These are phyloP conservation scores for Alces alces DNA, from an alignment of 2,113 vertebrate species.

Conservation along the genomic window DNA sequence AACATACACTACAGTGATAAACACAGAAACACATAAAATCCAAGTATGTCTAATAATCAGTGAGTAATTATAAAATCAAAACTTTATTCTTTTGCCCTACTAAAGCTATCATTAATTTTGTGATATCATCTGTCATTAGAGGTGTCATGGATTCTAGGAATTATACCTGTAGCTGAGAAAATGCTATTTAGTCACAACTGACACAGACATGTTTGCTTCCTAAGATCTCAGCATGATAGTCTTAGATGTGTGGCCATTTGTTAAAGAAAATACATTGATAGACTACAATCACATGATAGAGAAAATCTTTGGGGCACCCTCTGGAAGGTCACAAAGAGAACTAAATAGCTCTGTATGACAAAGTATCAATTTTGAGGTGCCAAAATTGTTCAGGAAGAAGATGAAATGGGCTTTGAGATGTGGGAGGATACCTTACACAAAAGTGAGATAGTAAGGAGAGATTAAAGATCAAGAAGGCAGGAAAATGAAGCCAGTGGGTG, in stretches of 20 bases:
- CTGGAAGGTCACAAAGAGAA: background rate
- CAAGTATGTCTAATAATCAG: background rate
- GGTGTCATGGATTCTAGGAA: background rate
- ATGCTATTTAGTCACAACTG: background rate
- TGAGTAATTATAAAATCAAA: background rate
- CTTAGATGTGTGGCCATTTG: background rate
- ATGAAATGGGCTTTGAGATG: background rate
- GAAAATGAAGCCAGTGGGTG: background rate
- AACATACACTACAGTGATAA: background rate
- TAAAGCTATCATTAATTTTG: background rate
- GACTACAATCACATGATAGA: background rate
- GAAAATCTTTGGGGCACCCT: background rate
- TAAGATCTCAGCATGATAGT: background rate
- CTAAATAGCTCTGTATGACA: background rate
- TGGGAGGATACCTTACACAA: background rate
- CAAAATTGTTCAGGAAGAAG: constrained; percentile 7
- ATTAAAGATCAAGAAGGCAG: background rate
- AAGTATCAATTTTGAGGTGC: constrained; percentile 1
- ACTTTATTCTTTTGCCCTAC: background rate
- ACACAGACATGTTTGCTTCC: background rate
- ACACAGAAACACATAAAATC: background rate
- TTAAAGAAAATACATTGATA: background rate
- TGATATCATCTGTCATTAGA: background rate
- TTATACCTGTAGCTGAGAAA: background rate
- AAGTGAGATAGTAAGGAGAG: background rate